Evolutionary conservation across 1,140 invertebrate species (phyloP).

Genomic region (Drosophila dunni): DNA sequence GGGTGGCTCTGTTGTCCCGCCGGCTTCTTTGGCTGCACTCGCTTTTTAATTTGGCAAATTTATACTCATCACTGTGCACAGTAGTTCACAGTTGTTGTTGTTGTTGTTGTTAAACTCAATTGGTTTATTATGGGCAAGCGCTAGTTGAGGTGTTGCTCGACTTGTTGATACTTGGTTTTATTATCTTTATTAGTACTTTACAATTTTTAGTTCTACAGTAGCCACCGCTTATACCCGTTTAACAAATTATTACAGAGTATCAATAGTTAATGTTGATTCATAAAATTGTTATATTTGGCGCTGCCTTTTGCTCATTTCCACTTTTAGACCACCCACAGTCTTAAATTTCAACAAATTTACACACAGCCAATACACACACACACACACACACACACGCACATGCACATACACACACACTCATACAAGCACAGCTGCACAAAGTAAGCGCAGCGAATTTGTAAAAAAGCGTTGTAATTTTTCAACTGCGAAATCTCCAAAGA

Average conservation of each 20-base stretch:
- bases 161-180: slow-evolving; percentile 4
- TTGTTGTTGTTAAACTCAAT: slow-evolving; percentile 30
- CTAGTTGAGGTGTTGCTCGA: not conserved
- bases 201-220: not conserved
- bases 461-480: slow-evolving; percentile 57
- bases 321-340: slow-evolving; percentile 74
- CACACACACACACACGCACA: slow-evolving; percentile 4
- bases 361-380: slow-evolving; percentile 47
- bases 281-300: slow-evolving; percentile 47
- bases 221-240: not conserved
- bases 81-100: slow-evolving; percentile 59
- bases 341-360: slow-evolving; percentile 77
- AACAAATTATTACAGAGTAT: slow-evolving; percentile 12
- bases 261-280: slow-evolving; percentile 51
- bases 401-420: slow-evolving; percentile 15
- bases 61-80: slow-evolving; percentile 72
- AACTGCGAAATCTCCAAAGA: slow-evolving; percentile 54
- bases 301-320: slow-evolving; percentile 55
- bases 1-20: slow-evolving; percentile 59
- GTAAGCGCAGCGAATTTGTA: slow-evolving; percentile 54
- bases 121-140: slow-evolving; percentile 37
- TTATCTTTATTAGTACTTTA: not conserved
- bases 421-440: slow-evolving; percentile 34
- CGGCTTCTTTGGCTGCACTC: slow-evolving; percentile 44
- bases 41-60: slow-evolving; percentile 81